These are phyloP conservation scores for Rhynchotus rufescens DNA, from an alignment of 2,797 vertebrate genomes.

Conservation along the genomic window DNA sequence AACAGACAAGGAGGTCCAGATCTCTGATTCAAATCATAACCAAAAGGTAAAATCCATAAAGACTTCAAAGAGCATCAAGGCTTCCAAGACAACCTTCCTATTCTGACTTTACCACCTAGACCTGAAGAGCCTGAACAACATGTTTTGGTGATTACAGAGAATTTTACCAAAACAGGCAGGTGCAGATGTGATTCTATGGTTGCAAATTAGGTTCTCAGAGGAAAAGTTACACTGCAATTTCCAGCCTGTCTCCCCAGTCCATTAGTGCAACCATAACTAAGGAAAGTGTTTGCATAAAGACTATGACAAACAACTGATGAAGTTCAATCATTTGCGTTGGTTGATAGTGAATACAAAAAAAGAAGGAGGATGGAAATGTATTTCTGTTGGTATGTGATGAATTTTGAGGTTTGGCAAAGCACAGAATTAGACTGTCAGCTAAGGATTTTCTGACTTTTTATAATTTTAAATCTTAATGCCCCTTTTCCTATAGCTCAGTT, in stretches of 20 bases:
- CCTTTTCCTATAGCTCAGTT: neutral
- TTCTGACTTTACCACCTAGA: neutral
- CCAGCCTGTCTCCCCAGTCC: constrained; percentile 1
- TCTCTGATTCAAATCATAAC: neutral
- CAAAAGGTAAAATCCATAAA: neutral
- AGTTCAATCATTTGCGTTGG: neutral
- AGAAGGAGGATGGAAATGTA: neutral
- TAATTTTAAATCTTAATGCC: neutral
- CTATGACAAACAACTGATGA: neutral
- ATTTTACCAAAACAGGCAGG: constrained; percentile 34
- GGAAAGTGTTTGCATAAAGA: constrained; percentile 41
- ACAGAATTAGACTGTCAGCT: neutral
- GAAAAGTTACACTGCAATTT: constrained; percentile 23
- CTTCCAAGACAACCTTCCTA: neutral
- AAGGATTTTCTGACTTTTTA: neutral
- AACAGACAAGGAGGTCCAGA: neutral
- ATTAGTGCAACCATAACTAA: constrained; percentile 10
- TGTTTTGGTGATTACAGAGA: constrained; percentile 23
- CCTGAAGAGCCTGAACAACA: constrained; percentile 49
- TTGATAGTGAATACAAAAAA: neutral
- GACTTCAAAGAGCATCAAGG: neutral
- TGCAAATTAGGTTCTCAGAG: constrained; percentile 34
- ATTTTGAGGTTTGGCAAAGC: neutral
- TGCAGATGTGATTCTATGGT: constrained; percentile 34
- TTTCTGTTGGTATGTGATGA: neutral